Conservation (phyloP, 2,113 vertebrate genomes). For the Catharus fuscescens region DNA sequence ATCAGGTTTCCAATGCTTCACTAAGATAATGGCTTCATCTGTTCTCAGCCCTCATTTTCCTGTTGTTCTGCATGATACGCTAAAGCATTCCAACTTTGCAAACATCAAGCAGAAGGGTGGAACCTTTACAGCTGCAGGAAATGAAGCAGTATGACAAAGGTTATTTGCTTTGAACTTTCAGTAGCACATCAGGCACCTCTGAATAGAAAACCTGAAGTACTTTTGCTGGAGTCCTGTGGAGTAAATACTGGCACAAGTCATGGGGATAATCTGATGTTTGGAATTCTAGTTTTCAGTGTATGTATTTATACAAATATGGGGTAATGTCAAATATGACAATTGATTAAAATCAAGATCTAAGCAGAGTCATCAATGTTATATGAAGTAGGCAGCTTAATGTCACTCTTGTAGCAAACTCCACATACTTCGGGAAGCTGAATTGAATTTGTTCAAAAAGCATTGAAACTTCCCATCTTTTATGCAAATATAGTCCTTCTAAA, state of each 20-base stretch:
- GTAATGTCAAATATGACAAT: neutral
- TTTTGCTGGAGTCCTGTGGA: neutral
- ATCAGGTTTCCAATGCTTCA: neutral
- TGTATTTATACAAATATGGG: neutral
- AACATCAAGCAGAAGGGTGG: neutral
- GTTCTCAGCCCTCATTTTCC: neutral
- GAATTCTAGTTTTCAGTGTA: neutral
- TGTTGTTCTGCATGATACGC: neutral
- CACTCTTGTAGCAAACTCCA: neutral
- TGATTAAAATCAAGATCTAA: neutral
- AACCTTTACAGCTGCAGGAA: neutral
- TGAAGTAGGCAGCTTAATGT: neutral
- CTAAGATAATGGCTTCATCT: neutral
- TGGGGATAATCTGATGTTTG: neutral
- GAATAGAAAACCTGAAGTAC: neutral
- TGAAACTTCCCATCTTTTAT: neutral
- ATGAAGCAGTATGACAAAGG: neutral
- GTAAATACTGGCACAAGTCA: neutral
- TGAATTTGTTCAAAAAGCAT: neutral
- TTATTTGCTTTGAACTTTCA: neutral
- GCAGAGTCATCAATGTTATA: neutral
- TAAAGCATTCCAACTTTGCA: neutral
- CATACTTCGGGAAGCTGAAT: neutral
- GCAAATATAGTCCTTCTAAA: neutral
- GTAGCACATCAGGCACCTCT: neutral